A percentile compares a stretch with the other conserved stretches of the same genome.
phyloP scores from a whole-genome alignment of 2,888 invertebrate species.

The Hartigia nigra region DNA sequence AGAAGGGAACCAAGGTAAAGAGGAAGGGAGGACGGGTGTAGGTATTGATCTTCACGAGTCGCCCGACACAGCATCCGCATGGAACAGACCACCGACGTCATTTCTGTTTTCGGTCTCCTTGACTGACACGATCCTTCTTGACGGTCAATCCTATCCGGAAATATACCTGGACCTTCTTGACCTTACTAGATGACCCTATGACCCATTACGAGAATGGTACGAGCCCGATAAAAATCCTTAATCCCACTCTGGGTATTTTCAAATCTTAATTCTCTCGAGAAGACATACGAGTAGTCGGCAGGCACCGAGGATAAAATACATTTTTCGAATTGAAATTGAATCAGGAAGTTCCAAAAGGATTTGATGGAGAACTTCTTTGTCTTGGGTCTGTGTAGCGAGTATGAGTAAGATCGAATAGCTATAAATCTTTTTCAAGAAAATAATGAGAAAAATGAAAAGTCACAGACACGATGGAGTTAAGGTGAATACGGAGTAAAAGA shows the following conservation, averaged over 20 bases:
- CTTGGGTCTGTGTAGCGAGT: neutral
- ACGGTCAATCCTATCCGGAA: neutral
- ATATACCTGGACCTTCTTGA: neutral
- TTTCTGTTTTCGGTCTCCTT: slow-evolving; percentile 25
- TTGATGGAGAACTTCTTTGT: neutral
- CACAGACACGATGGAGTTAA: neutral
- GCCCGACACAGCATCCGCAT: slow-evolving; percentile 44
- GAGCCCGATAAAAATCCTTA: neutral
- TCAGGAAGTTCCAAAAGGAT: neutral
- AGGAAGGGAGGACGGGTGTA: slow-evolving; percentile 38
- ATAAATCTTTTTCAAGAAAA: neutral
- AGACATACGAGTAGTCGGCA: neutral
- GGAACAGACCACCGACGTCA: slow-evolving; percentile 42
- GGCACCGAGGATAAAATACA: neutral
- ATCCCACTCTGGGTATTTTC: no score
- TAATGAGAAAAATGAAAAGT: neutral
- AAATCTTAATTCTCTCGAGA: neutral
- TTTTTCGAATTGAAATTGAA: neutral
- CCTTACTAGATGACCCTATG: neutral
- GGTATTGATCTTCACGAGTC: slow-evolving; percentile 53
- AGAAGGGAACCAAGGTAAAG: slow-evolving; percentile 13
- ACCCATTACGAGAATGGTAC: neutral
- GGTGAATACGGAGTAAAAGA: neutral
- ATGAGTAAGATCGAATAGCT: neutral
- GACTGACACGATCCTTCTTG: neutral